Evolutionary conservation across 2,797 vertebrate species (phyloP).

Genomic region (Sibirionetta formosa): DNA sequence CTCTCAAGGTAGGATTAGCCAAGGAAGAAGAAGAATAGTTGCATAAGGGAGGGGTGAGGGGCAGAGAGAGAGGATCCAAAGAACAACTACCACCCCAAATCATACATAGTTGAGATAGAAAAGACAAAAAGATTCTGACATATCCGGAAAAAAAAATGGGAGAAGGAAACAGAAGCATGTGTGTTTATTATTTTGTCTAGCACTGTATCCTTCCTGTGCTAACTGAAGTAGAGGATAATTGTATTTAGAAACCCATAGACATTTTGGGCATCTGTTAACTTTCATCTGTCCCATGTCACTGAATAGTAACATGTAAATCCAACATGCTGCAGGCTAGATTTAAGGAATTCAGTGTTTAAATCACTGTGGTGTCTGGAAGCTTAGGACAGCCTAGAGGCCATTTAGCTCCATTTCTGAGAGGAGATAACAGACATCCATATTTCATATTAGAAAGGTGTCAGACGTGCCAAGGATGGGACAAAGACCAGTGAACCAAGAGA

Average conservation of each 20-base stretch:
- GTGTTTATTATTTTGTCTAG: conserved; percentile 67
- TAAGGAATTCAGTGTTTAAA: conserved; percentile 48
- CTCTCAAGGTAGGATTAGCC: not conserved
- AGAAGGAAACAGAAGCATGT: conserved; percentile 24
- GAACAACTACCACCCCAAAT: not conserved
- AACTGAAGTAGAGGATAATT: conserved; percentile 11
- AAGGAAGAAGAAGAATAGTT: not conserved
- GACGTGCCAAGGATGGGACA: not conserved
- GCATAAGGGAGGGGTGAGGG: not conserved
- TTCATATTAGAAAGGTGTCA: not conserved
- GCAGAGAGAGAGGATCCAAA: not conserved
- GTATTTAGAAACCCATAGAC: conserved; percentile 21
- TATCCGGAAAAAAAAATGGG: rapidly evolving
- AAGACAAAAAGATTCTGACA: not conserved
- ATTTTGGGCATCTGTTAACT: conserved; percentile 53
- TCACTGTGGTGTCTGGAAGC: conserved; percentile 24
- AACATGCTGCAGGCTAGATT: conserved; percentile 1
- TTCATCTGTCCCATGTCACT: conserved; percentile 47
- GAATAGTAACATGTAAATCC: not conserved
- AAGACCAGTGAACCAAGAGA: not conserved
- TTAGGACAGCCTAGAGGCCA: not conserved
- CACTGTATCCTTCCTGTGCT: conserved; percentile 46
- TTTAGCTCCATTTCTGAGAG: not conserved
- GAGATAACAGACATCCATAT: not conserved
- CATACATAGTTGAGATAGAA: not conserved